Conservation (phyloP, 2,797 vertebrate genomes). For the Phataginus tetradactyla region DNA sequence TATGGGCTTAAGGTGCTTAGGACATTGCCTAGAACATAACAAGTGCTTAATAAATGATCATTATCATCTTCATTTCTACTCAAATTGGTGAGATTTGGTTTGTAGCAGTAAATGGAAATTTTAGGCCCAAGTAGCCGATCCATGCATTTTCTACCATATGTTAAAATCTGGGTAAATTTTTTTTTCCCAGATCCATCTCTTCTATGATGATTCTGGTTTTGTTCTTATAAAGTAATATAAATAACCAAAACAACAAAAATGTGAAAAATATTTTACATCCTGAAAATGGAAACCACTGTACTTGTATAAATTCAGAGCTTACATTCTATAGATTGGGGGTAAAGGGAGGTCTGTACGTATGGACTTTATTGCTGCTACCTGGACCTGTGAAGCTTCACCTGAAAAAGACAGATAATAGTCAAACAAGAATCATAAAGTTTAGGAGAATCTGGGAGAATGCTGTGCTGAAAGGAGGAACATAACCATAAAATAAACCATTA, state of each 20-base stretch:
- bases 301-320: not conserved
- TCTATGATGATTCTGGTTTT: not conserved
- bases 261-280: not conserved
- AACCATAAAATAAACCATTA: conserved; percentile 50
- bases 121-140: not conserved
- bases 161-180: conserved; percentile 5
- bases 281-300: conserved; percentile 18
- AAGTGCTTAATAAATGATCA: not conserved
- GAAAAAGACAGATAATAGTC: not conserved
- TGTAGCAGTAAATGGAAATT: not conserved
- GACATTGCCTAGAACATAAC: not conserved
- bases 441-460: conserved; percentile 44
- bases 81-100: not conserved
- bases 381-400: conserved; percentile 18
- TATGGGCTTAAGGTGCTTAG: not conserved
- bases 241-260: conserved; percentile 9
- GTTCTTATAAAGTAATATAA: not conserved
- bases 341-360: not conserved
- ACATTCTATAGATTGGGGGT: not conserved
- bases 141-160: not conserved
- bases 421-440: conserved; percentile 45
- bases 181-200: not conserved
- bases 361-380: conserved; percentile 44
- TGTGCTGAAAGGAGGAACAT: not conserved
- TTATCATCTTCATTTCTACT: not conserved